These are phyloP conservation scores for Sinocyclocheilus grahami DNA, from an alignment of 2,113 vertebrate species.

Conservation along the genomic window DNA sequence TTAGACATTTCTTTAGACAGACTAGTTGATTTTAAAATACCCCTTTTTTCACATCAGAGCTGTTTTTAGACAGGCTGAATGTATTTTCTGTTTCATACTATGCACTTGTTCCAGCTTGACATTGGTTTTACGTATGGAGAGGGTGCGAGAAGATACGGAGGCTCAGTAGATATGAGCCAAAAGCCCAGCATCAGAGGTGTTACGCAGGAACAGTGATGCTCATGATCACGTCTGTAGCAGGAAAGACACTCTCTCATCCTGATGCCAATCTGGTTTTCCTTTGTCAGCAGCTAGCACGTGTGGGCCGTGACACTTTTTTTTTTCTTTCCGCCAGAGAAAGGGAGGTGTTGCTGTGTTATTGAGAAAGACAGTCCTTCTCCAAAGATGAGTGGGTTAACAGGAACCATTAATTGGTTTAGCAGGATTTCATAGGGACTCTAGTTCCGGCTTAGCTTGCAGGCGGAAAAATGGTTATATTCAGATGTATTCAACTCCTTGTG, in stretches of 20 bases:
- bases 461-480: constrained; percentile 63
- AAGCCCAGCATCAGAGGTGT: constrained; percentile 63
- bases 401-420: constrained; percentile 78
- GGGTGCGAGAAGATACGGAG: constrained; percentile 60
- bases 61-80: constrained; percentile 25
- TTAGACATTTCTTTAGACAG: not conserved
- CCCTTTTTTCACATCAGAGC: not conserved
- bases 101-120: constrained; percentile 45
- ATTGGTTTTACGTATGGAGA: constrained; percentile 49
- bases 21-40: not conserved
- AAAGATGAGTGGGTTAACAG: constrained; percentile 75
- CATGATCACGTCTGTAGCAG: constrained; percentile 60
- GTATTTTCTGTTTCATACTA: not conserved
- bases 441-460: constrained; percentile 69
- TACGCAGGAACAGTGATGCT: constrained; percentile 60
- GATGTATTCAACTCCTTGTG: constrained; percentile 61
- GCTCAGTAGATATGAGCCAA: constrained; percentile 67
- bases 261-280: constrained; percentile 64
- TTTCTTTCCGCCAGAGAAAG: constrained; percentile 56
- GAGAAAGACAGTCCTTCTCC: constrained; percentile 69
- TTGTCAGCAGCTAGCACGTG: constrained; percentile 55
- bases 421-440: constrained; percentile 68
- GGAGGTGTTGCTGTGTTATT: constrained; percentile 73
- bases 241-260: constrained; percentile 62
- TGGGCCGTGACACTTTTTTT: constrained; percentile 61